Conservation (phyloP, 2,797 vertebrate genomes). For the Centroberyx gerrardi region DNA sequence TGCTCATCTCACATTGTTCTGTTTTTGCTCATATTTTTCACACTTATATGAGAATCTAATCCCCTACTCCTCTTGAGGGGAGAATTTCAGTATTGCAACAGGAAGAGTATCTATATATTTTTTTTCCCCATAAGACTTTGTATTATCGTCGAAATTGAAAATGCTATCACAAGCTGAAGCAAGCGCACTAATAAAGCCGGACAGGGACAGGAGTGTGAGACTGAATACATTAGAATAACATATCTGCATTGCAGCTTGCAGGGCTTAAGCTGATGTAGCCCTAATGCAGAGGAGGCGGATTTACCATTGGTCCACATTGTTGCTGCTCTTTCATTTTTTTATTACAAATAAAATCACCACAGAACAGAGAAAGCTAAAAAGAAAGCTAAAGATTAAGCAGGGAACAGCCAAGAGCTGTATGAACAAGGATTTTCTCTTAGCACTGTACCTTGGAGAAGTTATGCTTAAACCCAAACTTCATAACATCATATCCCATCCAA, state of each 20-base stretch:
- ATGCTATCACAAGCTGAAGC: conserved; percentile 9
- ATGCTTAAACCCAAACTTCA: no score
- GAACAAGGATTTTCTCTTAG: no score
- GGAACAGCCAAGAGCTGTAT: background rate
- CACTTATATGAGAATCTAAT: background rate
- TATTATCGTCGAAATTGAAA: conserved; percentile 4
- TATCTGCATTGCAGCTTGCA: conserved; percentile 19
- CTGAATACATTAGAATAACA: conserved; percentile 44
- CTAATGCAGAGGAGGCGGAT: conserved; percentile 10
- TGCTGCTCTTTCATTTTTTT: conserved; percentile 12
- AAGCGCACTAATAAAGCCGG: conserved; percentile 20
- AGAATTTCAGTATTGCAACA: background rate
- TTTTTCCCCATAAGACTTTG: background rate
- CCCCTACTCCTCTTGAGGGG: no score
- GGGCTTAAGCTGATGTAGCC: conserved; percentile 19
- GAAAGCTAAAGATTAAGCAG: background rate
- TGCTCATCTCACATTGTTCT: background rate
- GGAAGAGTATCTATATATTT: background rate
- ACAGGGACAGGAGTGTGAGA: conserved; percentile 21
- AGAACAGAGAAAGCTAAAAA: background rate
- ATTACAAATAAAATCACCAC: background rate
- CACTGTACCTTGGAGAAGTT: background rate
- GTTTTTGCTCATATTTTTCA: background rate
- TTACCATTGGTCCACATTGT: conserved; percentile 12
- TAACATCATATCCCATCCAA: no score